Evolutionary conservation across 2,113 vertebrate species (phyloP), one percentile per base, ranked within the genome.

Genomic region (Rhinichthys klamathensis): DNA sequence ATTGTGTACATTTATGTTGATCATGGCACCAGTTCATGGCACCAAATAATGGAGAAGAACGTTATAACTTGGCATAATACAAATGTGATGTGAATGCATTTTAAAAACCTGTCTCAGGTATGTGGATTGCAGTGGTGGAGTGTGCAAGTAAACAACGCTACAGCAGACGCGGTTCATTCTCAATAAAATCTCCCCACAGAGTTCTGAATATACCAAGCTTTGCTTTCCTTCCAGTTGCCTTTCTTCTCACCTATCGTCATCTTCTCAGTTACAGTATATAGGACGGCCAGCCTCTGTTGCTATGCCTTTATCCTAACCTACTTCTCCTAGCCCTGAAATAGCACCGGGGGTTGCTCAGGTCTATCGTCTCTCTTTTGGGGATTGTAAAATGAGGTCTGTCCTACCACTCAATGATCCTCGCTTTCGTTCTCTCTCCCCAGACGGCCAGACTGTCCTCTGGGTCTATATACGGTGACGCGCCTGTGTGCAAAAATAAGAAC

Each of bases 261-360:
- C 44, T 85, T 78, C 86, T 87, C 76, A 32, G 60, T 77, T 80
- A 69, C 60, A 79, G 86, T 89, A 89, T 92, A 91, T 84, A 89
- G 90, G 85, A 79, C 60, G 49, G 80, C 84, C 83, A 87, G 88
- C 90, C 91, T 83, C 65, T 81, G 79, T 81, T 81, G 79, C 88
- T 83, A 85, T 82, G 86, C 87, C 88, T 88, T 88, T 89, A 90
- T 90, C 87, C 84, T 90, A 93, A 91, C 95, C 95, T 93, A 93
- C 90, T 92, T 95, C 83, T 93, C 90, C 85, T 72, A 54, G 85
- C 79, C 84, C 92, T 91, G 91, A 95, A 95, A 95, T 95, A 94
- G 94, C 93, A 90, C 65, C 8, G 80, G 67, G 83, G 89, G 87
- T 63, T 77, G 82, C 84, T 73, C 85, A 89, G 90, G 90, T 92